Base-by-base conservation (phyloP, 2,888 invertebrate genomes). In the Harpalus rubripes region DNA sequence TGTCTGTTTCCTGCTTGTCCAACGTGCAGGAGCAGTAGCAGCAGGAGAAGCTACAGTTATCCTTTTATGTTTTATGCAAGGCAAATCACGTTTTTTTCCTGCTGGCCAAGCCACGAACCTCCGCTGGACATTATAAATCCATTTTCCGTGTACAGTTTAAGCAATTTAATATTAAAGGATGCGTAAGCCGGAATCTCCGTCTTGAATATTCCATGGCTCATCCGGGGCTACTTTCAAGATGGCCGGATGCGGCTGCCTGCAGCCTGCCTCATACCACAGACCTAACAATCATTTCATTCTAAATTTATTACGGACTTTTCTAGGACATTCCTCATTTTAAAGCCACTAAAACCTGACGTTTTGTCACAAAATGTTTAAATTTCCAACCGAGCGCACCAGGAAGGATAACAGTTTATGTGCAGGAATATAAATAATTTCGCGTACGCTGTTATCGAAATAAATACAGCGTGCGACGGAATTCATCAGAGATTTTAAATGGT, bases 141-240 rank as follows among this genome's bases (percentile, higher is more conserved):
- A 83, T 83, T 83, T 76, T 83, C 83, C 83, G 76, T 83, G 83
- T 76, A 83, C 59, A 83, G 83, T 83, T 83, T 83, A 83, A 83
- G 76, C 83, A 83, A 83, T 83, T 83, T 83, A 83, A 83, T 83
- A 83, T 83, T 83, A 83, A 76, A 83, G 76, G 83, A 83, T 74
- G 83, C 76, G 61, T 83, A 83, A 83, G 83, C 83, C 76, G 76
- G 83, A 83, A 61, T 83, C 59, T 74, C 58, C 83, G 68, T 72
- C 74, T 83, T 83, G 61, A 83, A 83, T 83, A 83, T 83, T 83
- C 74, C 76, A 83, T 83, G 41, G 39, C 61, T 83, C 83, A 61
- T 74, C 76, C 83, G 76, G 83, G 52, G 39, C 68, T 68, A 74
- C 72, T 74, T 44, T 44, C 56, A 74, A 74, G 72, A 74, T 74